Percentiles rank a stretch among this genome's conserved stretches.
Conservation (phyloP, 1,140 invertebrate species). For the Micrasema longulum region DNA sequence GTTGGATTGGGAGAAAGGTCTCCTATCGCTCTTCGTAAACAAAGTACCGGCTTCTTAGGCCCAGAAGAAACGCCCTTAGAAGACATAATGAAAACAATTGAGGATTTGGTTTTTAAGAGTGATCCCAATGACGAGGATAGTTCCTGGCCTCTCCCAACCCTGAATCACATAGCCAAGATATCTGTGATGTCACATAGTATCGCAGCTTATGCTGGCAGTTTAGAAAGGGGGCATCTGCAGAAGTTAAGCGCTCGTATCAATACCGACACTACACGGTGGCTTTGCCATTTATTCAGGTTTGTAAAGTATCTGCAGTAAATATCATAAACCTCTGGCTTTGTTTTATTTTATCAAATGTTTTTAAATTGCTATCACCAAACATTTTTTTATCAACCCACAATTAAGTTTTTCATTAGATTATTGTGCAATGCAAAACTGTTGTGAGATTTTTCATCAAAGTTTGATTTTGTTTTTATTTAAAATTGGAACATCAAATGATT, state of each 20-base stretch:
- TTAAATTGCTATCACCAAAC: too few species aligned
- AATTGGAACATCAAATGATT: not conserved
- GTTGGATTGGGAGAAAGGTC: constrained; percentile 62
- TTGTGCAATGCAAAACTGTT: too few species aligned
- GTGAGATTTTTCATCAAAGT: too few species aligned
- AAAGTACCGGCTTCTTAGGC: constrained; percentile 62
- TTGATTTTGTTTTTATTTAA: constrained; percentile 2
- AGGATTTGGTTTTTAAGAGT: constrained; percentile 48
- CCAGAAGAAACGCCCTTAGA: constrained; percentile 63
- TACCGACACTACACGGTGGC: constrained; percentile 79
- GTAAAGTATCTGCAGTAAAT: not conserved
- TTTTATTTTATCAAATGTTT: too few species aligned
- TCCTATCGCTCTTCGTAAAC: constrained; percentile 58
- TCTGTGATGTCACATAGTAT: constrained; percentile 77
- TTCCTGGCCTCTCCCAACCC: constrained; percentile 47
- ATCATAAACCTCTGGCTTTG: not conserved
- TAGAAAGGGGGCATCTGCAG: constrained; percentile 75
- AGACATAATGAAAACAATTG: constrained; percentile 60
- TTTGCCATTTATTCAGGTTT: constrained; percentile 80
- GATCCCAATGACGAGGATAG: constrained; percentile 47
- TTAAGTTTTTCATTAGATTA: too few species aligned
- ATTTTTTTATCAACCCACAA: too few species aligned
- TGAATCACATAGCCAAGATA: constrained; percentile 67
- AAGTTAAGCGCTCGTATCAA: constrained; percentile 74
- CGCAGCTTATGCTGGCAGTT: constrained; percentile 75